phyloP scores from a whole-genome alignment of 1,140 invertebrate genomes.

The Trachelipus rathkii region DNA sequence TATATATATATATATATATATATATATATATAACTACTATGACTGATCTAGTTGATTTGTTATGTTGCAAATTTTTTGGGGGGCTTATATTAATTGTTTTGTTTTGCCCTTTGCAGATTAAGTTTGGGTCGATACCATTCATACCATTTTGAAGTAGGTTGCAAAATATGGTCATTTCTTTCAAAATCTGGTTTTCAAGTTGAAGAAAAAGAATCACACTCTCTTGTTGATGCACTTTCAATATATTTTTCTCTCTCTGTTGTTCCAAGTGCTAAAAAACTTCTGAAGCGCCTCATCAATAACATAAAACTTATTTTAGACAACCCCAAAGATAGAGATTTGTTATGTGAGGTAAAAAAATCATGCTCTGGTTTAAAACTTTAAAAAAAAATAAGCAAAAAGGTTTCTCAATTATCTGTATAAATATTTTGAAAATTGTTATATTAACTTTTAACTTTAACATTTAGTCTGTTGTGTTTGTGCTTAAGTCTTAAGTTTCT shows the following conservation, averaged over 20 bases:
- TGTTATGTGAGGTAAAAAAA: not conserved
- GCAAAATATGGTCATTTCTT: not conserved
- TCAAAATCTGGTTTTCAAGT: not conserved
- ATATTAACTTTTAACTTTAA: too few relatives aligned
- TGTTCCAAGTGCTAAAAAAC: not conserved
- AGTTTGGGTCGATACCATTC: slow-evolving; percentile 1
- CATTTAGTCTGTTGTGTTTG: too few relatives aligned
- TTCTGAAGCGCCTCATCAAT: not conserved
- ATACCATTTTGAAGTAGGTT: not conserved
- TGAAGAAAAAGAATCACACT: not conserved
- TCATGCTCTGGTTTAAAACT: too few relatives aligned
- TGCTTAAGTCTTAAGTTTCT: not conserved
- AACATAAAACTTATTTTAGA: slow-evolving; percentile 3
- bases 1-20: too few relatives aligned
- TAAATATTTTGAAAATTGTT: too few relatives aligned
- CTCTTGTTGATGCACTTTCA: not conserved
- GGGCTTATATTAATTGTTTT: too few relatives aligned
- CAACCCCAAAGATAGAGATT: not conserved
- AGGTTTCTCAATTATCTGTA: too few relatives aligned
- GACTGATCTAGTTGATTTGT: too few relatives aligned
- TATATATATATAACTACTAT: too few relatives aligned
- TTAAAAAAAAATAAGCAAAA: too few relatives aligned
- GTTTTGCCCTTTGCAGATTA: not conserved
- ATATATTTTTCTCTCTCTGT: not conserved
- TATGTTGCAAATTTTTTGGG: too few relatives aligned